A percentile compares a stretch with the other conserved stretches of the same genome.
phyloP scores from a whole-genome alignment of 2,113 vertebrate species.

The Grallaria varia region DNA sequence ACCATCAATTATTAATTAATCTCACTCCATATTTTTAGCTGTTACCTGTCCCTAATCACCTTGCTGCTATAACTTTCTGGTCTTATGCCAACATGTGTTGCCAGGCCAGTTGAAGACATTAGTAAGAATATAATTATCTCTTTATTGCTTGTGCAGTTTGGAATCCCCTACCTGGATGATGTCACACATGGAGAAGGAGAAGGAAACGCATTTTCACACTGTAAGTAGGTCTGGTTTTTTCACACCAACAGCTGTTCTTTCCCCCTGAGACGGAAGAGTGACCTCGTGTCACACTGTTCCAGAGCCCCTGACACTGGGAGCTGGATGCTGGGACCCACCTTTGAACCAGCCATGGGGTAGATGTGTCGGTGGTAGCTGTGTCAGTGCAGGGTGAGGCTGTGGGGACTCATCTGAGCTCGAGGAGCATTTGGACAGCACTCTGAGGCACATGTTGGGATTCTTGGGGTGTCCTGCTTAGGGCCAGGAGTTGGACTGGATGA shows the following conservation, averaged over 20 bases:
- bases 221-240: background rate
- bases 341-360: accelerated
- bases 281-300: background rate
- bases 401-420: background rate
- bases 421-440: background rate
- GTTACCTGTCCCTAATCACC: constrained; percentile 62
- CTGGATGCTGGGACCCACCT: background rate
- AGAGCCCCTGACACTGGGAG: accelerated
- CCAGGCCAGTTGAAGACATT: constrained; percentile 51
- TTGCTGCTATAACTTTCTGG: constrained; percentile 49
- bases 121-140: constrained; percentile 59
- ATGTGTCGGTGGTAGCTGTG: accelerated
- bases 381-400: accelerated
- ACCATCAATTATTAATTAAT: constrained; percentile 68
- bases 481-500: background rate
- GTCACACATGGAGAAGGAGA: constrained; percentile 23
- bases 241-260: background rate
- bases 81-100: constrained; percentile 32
- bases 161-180: constrained; percentile 2
- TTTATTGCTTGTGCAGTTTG: constrained; percentile 61
- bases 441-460: background rate
- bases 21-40: constrained; percentile 50
- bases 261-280: accelerated
- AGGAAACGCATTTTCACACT: constrained; percentile 9
- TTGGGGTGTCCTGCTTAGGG: background rate